These are phyloP conservation scores for Sericinus montela DNA, from an alignment of 2,888 invertebrate species.

Conservation along the genomic window DNA sequence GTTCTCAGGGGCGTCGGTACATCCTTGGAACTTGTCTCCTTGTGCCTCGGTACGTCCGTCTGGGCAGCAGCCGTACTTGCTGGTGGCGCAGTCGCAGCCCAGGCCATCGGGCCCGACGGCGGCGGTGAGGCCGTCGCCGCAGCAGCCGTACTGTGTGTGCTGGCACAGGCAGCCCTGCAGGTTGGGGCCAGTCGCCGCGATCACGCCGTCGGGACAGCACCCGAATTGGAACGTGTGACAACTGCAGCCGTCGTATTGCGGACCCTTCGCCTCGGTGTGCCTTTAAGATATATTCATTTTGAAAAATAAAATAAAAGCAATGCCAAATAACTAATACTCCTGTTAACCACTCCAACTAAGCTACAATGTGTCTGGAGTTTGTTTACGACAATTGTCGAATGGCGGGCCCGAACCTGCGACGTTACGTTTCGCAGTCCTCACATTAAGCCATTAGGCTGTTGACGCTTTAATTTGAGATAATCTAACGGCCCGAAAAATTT, in stretches of 20 bases:
- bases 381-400: too few species aligned
- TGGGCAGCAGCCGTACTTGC: constrained; percentile 85
- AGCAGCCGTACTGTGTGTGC: constrained; percentile 88
- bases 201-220: constrained; percentile 92
- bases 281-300: constrained; percentile 30
- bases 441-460: too few species aligned
- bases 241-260: constrained; percentile 88
- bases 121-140: constrained; percentile 89
- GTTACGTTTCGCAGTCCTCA: too few species aligned
- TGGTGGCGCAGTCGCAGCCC: constrained; percentile 90
- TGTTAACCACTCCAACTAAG: too few species aligned
- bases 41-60: constrained; percentile 82
- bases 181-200: constrained; percentile 83
- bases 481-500: too few species aligned
- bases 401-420: too few species aligned
- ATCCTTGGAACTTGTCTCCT: constrained; percentile 80
- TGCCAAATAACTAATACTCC: too few species aligned
- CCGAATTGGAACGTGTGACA: constrained; percentile 94
- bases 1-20: constrained; percentile 79
- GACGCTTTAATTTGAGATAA: too few species aligned
- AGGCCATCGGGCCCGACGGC: constrained; percentile 86
- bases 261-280: constrained; percentile 86
- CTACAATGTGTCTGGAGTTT: too few species aligned
- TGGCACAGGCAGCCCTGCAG: constrained; percentile 87
- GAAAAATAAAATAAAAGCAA: too few species aligned